Evolutionary conservation across 1,140 invertebrate genomes (phyloP).

Genomic region (Musca domestica): DNA sequence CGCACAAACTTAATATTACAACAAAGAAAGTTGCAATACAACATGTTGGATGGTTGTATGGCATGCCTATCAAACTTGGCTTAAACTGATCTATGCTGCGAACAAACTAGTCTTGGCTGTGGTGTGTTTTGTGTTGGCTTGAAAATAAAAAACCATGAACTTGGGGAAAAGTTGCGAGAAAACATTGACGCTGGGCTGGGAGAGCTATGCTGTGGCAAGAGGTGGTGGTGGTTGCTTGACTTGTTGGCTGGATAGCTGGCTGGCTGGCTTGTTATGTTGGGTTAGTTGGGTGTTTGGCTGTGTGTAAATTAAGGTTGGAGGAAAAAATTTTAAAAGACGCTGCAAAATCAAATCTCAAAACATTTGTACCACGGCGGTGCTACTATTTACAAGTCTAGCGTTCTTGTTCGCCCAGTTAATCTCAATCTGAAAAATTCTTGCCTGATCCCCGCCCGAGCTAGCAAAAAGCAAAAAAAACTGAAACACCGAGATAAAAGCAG

Average conservation of each 20-base stretch:
- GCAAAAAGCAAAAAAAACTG: not conserved
- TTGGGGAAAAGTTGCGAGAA: slow-evolving; percentile 12
- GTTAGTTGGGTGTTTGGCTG: not conserved
- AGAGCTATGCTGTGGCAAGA: not conserved
- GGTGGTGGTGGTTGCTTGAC: not conserved
- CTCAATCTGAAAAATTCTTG: not conserved
- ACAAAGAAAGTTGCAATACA: slow-evolving; percentile 9
- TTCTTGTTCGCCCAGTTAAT: not conserved
- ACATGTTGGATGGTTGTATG: not conserved
- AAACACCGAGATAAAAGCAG: too few species aligned
- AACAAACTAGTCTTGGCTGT: not conserved
- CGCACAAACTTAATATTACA: not conserved
- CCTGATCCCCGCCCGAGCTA: not conserved
- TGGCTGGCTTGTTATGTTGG: not conserved
- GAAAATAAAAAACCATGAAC: not conserved
- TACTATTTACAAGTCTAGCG: slow-evolving; percentile 33
- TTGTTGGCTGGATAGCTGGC: not conserved
- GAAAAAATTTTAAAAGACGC: slow-evolving; percentile 55
- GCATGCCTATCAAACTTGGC: too few species aligned
- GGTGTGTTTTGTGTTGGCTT: not conserved
- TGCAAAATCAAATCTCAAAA: slow-evolving; percentile 45
- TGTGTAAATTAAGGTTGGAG: slow-evolving; percentile 21
- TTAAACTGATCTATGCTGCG: not conserved
- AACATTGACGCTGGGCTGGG: not conserved
- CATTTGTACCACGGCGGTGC: slow-evolving; percentile 52